A percentile compares a stretch with the other conserved stretches of the same genome.
These are phyloP conservation scores for Characodon lateralis DNA, from an alignment of 2,797 vertebrate species.

Conservation along the genomic window DNA sequence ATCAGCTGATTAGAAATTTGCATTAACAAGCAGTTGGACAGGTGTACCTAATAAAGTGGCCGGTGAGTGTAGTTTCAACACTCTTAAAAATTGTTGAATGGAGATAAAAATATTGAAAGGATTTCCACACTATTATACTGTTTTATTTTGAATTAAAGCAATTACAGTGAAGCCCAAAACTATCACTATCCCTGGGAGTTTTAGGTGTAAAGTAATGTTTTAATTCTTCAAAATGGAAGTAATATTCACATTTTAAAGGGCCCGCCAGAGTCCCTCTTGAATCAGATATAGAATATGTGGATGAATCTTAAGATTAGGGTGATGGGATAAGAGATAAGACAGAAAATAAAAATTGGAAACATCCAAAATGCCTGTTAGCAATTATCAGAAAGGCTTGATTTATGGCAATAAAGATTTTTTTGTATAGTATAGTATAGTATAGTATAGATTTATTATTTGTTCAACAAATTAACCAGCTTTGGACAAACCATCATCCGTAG, in stretches of 20 bases:
- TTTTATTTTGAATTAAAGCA: not conserved
- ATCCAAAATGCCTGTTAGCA: no score
- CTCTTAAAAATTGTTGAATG: not conserved
- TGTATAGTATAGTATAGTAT: not conserved
- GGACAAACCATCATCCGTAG: not conserved
- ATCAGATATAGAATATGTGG: not conserved
- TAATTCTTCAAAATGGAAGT: not conserved
- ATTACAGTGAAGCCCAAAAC: not conserved
- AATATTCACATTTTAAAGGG: not conserved
- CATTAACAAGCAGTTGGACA: no score
- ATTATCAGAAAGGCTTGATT: no score
- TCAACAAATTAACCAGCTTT: conserved; percentile 6
- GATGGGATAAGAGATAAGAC: not conserved
- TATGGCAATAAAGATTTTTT: no score
- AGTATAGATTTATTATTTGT: not conserved
- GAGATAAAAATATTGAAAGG: not conserved
- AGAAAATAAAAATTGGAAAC: not conserved
- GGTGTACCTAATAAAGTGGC: no score
- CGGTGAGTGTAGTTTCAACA: conserved; percentile 31
- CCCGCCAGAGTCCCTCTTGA: not conserved
- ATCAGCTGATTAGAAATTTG: no score
- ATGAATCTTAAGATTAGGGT: not conserved
- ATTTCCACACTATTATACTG: not conserved
- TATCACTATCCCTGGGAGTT: not conserved
- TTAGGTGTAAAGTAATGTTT: not conserved